phyloP scores from a whole-genome alignment of 2,888 invertebrate genomes.

The Agelastica alni region DNA sequence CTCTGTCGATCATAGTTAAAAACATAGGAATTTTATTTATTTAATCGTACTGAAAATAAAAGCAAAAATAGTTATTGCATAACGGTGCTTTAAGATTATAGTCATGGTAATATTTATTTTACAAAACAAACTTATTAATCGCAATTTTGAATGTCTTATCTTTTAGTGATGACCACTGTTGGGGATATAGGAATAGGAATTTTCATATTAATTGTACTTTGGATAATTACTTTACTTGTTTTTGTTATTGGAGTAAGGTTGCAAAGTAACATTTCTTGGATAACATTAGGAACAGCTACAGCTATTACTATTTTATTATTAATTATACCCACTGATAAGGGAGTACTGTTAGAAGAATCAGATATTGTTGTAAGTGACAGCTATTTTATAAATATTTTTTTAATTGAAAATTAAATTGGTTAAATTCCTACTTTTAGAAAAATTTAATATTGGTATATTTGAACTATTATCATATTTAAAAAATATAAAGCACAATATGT shows the following conservation, averaged over 20 bases:
- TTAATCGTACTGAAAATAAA: too few relatives aligned
- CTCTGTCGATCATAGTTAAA: too few relatives aligned
- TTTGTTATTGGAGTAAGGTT: slow-evolving; percentile 69
- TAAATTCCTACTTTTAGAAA: too few relatives aligned
- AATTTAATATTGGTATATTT: too few relatives aligned
- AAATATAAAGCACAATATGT: too few relatives aligned
- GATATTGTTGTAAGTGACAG: slow-evolving; percentile 30
- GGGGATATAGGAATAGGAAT: slow-evolving; percentile 67
- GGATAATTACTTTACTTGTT: slow-evolving; percentile 66
- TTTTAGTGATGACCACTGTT: slow-evolving; percentile 44
- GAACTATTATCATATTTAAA: too few relatives aligned
- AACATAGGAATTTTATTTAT: too few relatives aligned
- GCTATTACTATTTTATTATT: slow-evolving; percentile 64
- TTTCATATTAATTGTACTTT: slow-evolving; percentile 67
- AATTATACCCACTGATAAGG: slow-evolving; percentile 61
- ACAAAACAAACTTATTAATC: background rate
- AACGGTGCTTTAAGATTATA: too few relatives aligned
- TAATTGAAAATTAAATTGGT: too few relatives aligned
- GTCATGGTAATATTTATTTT: background rate
- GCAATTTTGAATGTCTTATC: background rate
- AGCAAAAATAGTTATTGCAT: too few relatives aligned
- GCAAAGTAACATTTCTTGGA: slow-evolving; percentile 67
- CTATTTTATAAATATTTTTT: too few relatives aligned
- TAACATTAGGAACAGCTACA: slow-evolving; percentile 61
- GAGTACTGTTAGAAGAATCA: slow-evolving; percentile 30